phyloP scores from a whole-genome alignment of 1,140 invertebrate species.

The Cataglyphis hispanica region DNA sequence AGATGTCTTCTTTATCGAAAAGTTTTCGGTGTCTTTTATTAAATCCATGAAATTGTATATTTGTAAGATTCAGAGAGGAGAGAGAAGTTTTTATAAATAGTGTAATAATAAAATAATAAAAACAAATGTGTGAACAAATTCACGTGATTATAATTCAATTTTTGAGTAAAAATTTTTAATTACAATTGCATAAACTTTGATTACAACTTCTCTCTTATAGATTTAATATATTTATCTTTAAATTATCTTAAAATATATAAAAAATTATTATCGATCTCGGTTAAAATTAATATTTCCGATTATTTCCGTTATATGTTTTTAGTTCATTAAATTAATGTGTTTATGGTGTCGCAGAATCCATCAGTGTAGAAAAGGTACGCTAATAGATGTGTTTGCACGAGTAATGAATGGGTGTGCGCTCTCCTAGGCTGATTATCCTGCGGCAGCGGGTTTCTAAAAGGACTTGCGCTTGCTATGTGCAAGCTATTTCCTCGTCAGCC shows the following conservation, averaged over 20 bases:
- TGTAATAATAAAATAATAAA: neutral
- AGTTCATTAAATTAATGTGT: neutral
- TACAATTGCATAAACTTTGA: neutral
- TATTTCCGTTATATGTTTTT: neutral
- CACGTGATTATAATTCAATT: neutral
- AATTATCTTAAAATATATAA: no score
- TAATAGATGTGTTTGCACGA: conserved; percentile 15
- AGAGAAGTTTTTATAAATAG: neutral
- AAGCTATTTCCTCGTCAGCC: conserved; percentile 31
- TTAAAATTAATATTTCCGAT: neutral
- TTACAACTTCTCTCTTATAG: neutral
- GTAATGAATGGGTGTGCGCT: neutral
- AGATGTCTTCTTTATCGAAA: neutral
- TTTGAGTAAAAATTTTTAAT: neutral
- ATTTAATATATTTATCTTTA: neutral
- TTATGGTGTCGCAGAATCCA: neutral
- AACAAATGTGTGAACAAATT: neutral
- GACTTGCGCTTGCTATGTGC: conserved; percentile 5
- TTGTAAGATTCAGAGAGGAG: neutral
- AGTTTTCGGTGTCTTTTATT: neutral
- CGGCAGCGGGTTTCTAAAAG: neutral
- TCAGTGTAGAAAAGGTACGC: neutral
- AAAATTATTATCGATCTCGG: neutral
- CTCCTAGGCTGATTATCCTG: conserved; percentile 32
- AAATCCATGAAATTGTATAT: neutral